phyloP scores from a whole-genome alignment of 2,797 vertebrate species.

The Sandelia bainsii region DNA sequence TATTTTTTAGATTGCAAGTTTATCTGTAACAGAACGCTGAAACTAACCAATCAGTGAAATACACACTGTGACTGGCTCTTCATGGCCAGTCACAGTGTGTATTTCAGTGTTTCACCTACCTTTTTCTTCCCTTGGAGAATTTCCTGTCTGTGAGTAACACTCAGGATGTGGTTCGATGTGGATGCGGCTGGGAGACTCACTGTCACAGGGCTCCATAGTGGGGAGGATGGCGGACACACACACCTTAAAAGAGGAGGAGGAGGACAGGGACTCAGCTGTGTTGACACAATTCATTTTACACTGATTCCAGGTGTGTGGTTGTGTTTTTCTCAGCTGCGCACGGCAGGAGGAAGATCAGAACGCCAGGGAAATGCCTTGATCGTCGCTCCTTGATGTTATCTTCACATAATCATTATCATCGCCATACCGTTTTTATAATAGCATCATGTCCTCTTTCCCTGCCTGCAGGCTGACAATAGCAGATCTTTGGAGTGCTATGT shows the following conservation, averaged over 20 bases:
- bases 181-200: slow-evolving; percentile 81
- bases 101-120: slow-evolving; percentile 80
- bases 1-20: background rate
- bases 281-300: slow-evolving; percentile 76
- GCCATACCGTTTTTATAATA: slow-evolving; percentile 55
- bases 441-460: slow-evolving; percentile 57
- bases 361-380: slow-evolving; percentile 60
- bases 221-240: slow-evolving; percentile 73
- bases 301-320: slow-evolving; percentile 67
- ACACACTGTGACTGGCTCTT: background rate
- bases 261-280: slow-evolving; percentile 81
- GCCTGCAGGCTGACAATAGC: slow-evolving; percentile 57
- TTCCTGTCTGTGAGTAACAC: slow-evolving; percentile 88
- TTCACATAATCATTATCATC: slow-evolving; percentile 36
- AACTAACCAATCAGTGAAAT: background rate
- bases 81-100: background rate
- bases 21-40: background rate
- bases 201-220: slow-evolving; percentile 80
- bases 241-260: slow-evolving; percentile 80
- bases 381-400: slow-evolving; percentile 55
- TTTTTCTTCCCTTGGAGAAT: slow-evolving; percentile 93
- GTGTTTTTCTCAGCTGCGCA: slow-evolving; percentile 68
- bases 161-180: slow-evolving; percentile 91
- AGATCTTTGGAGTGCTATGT: slow-evolving; percentile 59
- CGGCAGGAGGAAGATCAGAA: slow-evolving; percentile 58